A percentile compares a stretch with the other conserved stretches of the same genome.
phyloP scores from a whole-genome alignment of 1,140 invertebrate genomes.

The Meloidogyne hapla region DNA sequence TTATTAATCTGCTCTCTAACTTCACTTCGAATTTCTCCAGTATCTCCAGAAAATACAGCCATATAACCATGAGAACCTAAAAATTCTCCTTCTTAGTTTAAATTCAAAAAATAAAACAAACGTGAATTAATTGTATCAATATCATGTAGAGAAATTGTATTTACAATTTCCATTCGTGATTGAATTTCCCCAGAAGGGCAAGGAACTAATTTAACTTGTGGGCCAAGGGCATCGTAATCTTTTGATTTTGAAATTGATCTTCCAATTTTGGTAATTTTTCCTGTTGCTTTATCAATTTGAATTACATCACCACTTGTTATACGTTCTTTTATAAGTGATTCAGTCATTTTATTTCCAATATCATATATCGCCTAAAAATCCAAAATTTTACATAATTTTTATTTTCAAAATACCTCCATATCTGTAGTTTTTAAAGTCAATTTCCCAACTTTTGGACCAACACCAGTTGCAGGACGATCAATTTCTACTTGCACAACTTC shows the following conservation, averaged over 20 bases:
- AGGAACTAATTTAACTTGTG: slow-evolving; percentile 84
- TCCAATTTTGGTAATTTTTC: slow-evolving; percentile 63
- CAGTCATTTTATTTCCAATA: slow-evolving; percentile 96
- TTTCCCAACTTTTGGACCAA: slow-evolving; percentile 82
- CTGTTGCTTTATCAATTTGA: slow-evolving; percentile 61
- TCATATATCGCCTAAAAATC: slow-evolving; percentile 83
- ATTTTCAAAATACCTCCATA: slow-evolving; percentile 75
- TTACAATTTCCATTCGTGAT: slow-evolving; percentile 97
- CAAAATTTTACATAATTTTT: not conserved
- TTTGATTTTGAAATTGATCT: slow-evolving; percentile 89
- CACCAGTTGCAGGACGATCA: slow-evolving; percentile 77
- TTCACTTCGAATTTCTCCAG: slow-evolving; percentile 96
- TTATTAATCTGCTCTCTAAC: slow-evolving; percentile 95
- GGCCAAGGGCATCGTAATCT: slow-evolving; percentile 94
- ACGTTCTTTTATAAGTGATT: slow-evolving; percentile 93
- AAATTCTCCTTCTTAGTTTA: slow-evolving; percentile 75
- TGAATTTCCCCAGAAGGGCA: slow-evolving; percentile 97
- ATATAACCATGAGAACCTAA: slow-evolving; percentile 75
- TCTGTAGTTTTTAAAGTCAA: slow-evolving; percentile 96
- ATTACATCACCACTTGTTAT: slow-evolving; percentile 69
- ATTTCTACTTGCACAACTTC: slow-evolving; percentile 97
- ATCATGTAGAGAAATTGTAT: slow-evolving; percentile 96
- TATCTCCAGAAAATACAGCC: slow-evolving; percentile 94
- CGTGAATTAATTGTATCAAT: slow-evolving; percentile 77
- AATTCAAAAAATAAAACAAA: slow-evolving; percentile 3